Evolutionary conservation across 2,888 invertebrate genomes (phyloP).

Genomic region (Oligia fasciuncula): DNA sequence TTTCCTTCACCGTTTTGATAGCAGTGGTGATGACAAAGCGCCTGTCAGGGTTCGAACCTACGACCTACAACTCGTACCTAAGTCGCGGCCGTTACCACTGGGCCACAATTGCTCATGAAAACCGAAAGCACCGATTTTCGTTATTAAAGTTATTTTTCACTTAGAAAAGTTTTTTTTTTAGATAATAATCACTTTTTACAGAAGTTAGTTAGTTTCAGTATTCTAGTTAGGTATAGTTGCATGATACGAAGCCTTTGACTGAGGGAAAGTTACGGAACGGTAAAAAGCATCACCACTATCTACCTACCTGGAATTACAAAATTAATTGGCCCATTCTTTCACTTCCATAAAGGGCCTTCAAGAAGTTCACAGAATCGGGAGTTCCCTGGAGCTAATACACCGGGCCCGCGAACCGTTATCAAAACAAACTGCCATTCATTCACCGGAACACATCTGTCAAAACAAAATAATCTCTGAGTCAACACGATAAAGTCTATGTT

Average conservation of each 20-base stretch:
- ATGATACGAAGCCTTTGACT: neutral
- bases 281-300: neutral
- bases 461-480: neutral
- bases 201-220: too few relatives aligned
- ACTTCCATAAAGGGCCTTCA: neutral
- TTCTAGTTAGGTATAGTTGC: too few relatives aligned
- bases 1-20: too few relatives aligned
- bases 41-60: too few relatives aligned
- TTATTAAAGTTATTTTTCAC: too few relatives aligned
- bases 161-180: too few relatives aligned
- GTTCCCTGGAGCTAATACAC: constrained; percentile 42
- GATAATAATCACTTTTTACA: too few relatives aligned
- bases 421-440: constrained; percentile 8
- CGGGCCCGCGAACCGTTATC: constrained; percentile 24
- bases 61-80: too few relatives aligned
- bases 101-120: too few relatives aligned
- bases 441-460: neutral
- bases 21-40: too few relatives aligned
- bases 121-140: too few relatives aligned
- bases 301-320: neutral
- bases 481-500: constrained; percentile 9
- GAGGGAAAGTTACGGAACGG: neutral
- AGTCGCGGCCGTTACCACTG: too few relatives aligned
- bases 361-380: constrained; percentile 35
- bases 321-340: neutral